Evolutionary conservation across 2,888 invertebrate species (phyloP).

Genomic region (Folsomia candida): DNA sequence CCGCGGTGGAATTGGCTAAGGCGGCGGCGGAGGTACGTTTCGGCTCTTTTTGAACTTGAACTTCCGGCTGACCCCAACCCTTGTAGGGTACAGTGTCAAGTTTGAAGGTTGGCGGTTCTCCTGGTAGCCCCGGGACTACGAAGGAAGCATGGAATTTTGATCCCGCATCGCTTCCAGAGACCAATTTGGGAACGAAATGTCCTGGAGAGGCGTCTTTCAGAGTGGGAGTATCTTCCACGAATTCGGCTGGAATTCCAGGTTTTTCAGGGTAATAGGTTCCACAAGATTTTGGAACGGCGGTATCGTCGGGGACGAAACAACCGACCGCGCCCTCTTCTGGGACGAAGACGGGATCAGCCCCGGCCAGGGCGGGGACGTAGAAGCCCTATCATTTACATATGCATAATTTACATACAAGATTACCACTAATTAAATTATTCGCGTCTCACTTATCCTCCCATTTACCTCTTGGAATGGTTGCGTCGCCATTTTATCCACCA

Average conservation of each 20-base stretch:
- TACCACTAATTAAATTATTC: background rate
- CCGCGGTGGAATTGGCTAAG: too few species aligned
- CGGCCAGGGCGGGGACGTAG: background rate
- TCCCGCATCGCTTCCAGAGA: background rate
- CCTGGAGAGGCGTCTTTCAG: background rate
- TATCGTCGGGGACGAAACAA: background rate
- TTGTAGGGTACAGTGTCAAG: background rate
- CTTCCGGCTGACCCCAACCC: background rate
- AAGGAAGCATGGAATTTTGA: background rate
- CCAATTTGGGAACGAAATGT: background rate
- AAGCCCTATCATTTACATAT: background rate
- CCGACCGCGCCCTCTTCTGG: slow-evolving; percentile 9
- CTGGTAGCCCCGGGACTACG: background rate
- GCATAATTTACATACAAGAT: background rate
- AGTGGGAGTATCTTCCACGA: background rate
- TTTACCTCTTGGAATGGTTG: background rate
- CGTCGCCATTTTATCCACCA: background rate
- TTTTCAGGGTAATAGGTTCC: background rate
- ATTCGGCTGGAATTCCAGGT: background rate
- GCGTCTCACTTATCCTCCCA: too few species aligned
- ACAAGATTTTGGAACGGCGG: background rate
- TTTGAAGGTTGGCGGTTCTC: background rate
- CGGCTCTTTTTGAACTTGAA: background rate
- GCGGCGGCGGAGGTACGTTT: background rate
- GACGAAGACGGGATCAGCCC: slow-evolving; percentile 15